Percentiles rank a stretch among this genome's conserved stretches.
Conservation (phyloP, 2,888 invertebrate species). For the Acholoe squamosa region DNA sequence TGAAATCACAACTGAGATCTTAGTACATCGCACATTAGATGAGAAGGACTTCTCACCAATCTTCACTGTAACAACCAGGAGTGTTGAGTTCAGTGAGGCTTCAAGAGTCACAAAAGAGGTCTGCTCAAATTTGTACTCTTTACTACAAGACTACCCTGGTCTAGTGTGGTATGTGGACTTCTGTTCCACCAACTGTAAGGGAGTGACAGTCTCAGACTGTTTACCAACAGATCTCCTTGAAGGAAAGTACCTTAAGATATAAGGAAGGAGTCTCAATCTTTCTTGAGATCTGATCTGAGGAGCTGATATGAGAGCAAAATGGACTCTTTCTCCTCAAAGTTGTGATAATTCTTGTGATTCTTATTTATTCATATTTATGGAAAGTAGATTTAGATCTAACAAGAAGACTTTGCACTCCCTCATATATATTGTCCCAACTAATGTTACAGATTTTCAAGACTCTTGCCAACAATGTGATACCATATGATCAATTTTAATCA, state of each 20-base stretch:
- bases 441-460: too few species aligned
- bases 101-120: background rate
- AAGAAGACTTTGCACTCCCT: too few species aligned
- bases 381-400: too few species aligned
- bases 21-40: conserved; percentile 55
- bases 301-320: too few species aligned
- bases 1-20: conserved; percentile 24
- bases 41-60: conserved; percentile 57
- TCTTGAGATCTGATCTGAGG: background rate
- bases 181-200: conserved; percentile 37
- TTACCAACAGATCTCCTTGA: conserved; percentile 8
- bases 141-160: conserved; percentile 61
- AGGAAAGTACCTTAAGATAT: background rate
- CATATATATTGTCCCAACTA: too few species aligned
- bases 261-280: too few species aligned
- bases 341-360: too few species aligned
- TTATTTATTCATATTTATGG: too few species aligned
- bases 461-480: too few species aligned
- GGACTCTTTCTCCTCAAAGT: too few species aligned
- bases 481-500: too few species aligned
- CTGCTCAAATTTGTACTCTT: background rate
- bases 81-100: background rate
- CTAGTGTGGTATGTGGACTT: conserved; percentile 63
- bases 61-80: conserved; percentile 55
- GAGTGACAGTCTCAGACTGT: background rate